Conservation (phyloP, 2,888 invertebrate species). For the Spatulosminthurus flaviceps region DNA sequence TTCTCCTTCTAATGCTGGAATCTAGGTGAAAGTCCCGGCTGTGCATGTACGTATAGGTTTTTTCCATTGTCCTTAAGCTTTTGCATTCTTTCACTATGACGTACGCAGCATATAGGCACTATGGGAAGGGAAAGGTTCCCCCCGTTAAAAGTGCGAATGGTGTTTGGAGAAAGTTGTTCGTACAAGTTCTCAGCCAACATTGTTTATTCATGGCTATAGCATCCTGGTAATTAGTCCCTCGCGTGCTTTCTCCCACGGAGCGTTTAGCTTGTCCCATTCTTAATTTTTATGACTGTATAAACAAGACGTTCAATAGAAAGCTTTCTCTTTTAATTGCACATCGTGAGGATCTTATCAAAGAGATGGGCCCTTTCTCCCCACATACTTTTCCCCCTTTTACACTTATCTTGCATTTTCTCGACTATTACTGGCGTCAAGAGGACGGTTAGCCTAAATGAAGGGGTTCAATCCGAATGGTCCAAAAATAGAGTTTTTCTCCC, state of each 20-base stretch:
- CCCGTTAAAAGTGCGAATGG: not conserved
- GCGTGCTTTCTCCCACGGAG: constrained; percentile 18
- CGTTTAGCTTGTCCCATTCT: constrained; percentile 30
- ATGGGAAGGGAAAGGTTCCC: too few relatives aligned
- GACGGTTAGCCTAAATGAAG: too few relatives aligned
- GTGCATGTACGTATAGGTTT: too few relatives aligned
- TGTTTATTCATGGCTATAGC: constrained; percentile 29
- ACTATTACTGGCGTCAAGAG: too few relatives aligned
- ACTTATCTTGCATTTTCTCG: not conserved
- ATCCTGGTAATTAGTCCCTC: constrained; percentile 35
- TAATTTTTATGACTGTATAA: constrained; percentile 16
- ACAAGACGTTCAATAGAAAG: constrained; percentile 11
- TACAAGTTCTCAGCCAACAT: constrained; percentile 20
- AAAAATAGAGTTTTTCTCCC: too few relatives aligned
- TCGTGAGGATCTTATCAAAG: constrained; percentile 31
- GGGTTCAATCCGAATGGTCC: too few relatives aligned
- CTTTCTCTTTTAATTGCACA: constrained; percentile 23
- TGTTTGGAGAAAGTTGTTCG: not conserved
- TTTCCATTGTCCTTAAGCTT: too few relatives aligned
- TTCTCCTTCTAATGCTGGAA: too few relatives aligned
- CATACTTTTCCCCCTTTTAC: not conserved
- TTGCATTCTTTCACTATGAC: too few relatives aligned
- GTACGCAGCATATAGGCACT: too few relatives aligned
- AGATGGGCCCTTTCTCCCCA: not conserved
- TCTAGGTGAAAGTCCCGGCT: too few relatives aligned